A percentile compares a stretch with the other conserved stretches of the same genome.
phyloP scores from a whole-genome alignment of 2,113 vertebrate species.

The Pantherophis guttatus region DNA sequence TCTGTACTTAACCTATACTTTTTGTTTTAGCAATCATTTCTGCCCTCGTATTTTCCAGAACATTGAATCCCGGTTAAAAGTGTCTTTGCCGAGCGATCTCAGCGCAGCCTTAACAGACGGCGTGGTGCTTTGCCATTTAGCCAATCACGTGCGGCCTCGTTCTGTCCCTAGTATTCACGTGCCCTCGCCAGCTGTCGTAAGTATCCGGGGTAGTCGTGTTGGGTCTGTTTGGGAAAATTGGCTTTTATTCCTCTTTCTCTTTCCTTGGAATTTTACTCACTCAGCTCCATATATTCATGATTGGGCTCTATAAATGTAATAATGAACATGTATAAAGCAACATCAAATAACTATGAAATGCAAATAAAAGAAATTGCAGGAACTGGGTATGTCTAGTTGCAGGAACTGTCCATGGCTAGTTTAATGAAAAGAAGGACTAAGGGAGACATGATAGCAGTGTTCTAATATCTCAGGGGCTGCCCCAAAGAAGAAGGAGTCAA shows the following conservation, averaged over 20 bases:
- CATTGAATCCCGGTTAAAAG: slow-evolving; percentile 91
- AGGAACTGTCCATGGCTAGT: too few relatives aligned
- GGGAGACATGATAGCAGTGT: too few relatives aligned
- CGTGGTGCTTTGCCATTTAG: slow-evolving; percentile 94
- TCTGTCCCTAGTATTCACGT: slow-evolving; percentile 97
- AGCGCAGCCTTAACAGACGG: slow-evolving; percentile 92
- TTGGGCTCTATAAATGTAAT: too few relatives aligned
- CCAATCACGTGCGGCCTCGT: slow-evolving; percentile 93
- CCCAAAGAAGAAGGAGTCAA: too few relatives aligned
- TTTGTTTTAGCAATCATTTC: background rate
- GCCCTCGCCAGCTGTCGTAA: slow-evolving; percentile 95
- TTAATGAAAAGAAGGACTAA: too few relatives aligned
- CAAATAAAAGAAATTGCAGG: too few relatives aligned
- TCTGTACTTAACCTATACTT: background rate
- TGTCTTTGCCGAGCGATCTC: slow-evolving; percentile 88
- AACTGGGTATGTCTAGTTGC: too few relatives aligned
- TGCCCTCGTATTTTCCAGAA: slow-evolving; percentile 70
- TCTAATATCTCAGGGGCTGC: too few relatives aligned
- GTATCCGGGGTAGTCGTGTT: slow-evolving; percentile 34
- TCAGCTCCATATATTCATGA: background rate
- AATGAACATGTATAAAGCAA: too few relatives aligned
- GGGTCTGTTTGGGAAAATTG: background rate
- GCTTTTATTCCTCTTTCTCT: background rate
- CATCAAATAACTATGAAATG: too few relatives aligned
- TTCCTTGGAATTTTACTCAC: background rate